Conservation (phyloP, 2,113 vertebrate genomes). For the Lichenostomus cassidix region DNA sequence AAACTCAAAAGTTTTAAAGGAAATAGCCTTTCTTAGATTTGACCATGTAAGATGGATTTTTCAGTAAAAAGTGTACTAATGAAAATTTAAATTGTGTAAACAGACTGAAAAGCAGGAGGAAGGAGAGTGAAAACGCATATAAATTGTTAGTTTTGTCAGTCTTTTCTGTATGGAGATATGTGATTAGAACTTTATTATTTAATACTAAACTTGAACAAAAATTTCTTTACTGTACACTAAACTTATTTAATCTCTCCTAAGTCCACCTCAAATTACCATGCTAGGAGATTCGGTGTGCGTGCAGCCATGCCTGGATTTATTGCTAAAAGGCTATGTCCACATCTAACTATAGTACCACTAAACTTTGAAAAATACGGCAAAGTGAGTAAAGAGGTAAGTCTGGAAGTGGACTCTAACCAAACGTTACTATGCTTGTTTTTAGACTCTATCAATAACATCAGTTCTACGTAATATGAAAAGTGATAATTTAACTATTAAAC, state of each 20-base stretch:
- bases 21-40: neutral
- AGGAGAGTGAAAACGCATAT: neutral
- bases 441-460: neutral
- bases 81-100: neutral
- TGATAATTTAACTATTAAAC: neutral
- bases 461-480: neutral
- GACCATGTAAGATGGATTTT: neutral
- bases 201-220: neutral
- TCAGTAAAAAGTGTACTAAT: neutral
- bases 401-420: neutral
- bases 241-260: conserved; percentile 65
- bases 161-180: neutral
- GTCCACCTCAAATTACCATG: conserved; percentile 96
- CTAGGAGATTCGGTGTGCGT: conserved; percentile 92
- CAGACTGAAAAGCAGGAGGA: neutral
- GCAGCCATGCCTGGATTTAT: conserved; percentile 99
- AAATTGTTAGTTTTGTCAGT: neutral
- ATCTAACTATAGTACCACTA: conserved; percentile 86
- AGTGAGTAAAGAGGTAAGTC: conserved; percentile 89
- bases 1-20: neutral
- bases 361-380: conserved; percentile 93
- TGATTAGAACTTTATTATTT: neutral
- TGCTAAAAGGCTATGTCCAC: conserved; percentile 92
- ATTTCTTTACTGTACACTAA: conserved; percentile 8
- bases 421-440: neutral